Evolutionary conservation across 2,888 invertebrate species (phyloP), one percentile per base, ranked within the genome.

Genomic region (Octonoba sinensis): DNA sequence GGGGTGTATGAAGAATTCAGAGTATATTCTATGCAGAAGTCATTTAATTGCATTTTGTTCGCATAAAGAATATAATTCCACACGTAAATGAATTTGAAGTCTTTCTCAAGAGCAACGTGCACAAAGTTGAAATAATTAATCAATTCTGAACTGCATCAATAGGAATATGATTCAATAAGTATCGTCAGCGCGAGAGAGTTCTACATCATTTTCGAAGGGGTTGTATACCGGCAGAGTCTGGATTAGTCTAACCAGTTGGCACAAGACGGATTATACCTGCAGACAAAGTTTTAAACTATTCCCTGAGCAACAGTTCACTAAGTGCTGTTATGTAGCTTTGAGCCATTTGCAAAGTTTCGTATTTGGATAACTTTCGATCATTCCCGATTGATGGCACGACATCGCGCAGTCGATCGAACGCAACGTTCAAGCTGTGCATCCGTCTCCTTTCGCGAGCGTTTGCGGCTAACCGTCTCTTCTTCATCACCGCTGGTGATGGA

Each of bases 321-420:
- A 97, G 90, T 0, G 96, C 96, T 1, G 94, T 91, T 86, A 97
- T 97, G 89, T 97, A 97, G 0, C 96, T 96, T 88, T 97, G 97
- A 0, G 97, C 97, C 97, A 97, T 97, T 89, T 97, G 97, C 1
- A 97, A 91, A 0, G 97, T 97, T 89, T 97, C 97, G 89, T 96
- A 97, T 88, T 97, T 97, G 51, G 96, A 96, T 70, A 97, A 90
- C 87, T 97, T 96, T 57, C 96, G 92, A 87, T 97, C 96, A 87
- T 96, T 95, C 3, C 96, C 95, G 76, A 96, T 90, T 0, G 95
- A 95, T 0, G 97, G 97, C 16, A 97, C 90, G 85, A 96, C 96
- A 4, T 94, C 93, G 60, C 97, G 91, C 1, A 97, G 92, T 85
- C 95, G 91, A 88, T 97, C 97, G 87, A 97, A 97, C 0, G 97